Conservation (phyloP, 2,888 invertebrate genomes). For the Ichneumoninae sp. region DNA sequence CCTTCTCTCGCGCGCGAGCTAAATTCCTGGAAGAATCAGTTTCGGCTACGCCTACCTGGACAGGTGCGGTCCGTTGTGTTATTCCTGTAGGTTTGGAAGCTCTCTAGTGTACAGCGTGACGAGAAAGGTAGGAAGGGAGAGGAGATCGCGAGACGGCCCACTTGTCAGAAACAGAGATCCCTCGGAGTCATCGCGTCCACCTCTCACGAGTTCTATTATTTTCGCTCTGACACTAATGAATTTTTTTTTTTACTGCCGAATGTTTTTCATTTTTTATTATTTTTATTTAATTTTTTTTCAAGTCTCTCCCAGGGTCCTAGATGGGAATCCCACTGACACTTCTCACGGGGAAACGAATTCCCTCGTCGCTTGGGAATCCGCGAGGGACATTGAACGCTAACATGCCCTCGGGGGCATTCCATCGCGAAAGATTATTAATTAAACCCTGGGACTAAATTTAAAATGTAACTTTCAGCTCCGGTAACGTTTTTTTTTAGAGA, state of each 20-base stretch:
- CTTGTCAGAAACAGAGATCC: constrained; percentile 79
- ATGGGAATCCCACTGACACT: constrained; percentile 51
- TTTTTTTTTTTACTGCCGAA: constrained; percentile 22
- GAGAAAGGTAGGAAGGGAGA: constrained; percentile 48
- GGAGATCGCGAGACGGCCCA: constrained; percentile 39
- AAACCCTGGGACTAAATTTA: not conserved
- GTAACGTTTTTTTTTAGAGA: not conserved
- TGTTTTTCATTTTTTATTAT: not conserved
- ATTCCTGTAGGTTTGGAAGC: constrained; percentile 67
- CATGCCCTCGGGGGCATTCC: not conserved
- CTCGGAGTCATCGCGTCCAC: constrained; percentile 79
- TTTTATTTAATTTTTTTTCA: constrained; percentile 33
- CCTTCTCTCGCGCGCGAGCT: constrained; percentile 72
- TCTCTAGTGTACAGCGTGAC: constrained; percentile 53
- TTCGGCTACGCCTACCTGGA: constrained; percentile 81
- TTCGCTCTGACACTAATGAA: constrained; percentile 56
- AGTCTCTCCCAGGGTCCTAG: constrained; percentile 24
- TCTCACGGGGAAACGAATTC: constrained; percentile 44
- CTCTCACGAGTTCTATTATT: constrained; percentile 24
- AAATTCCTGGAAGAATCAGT: constrained; percentile 80
- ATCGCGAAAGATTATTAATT: not conserved
- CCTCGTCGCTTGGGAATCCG: constrained; percentile 7
- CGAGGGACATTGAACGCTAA: constrained; percentile 34
- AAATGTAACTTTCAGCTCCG: not conserved
- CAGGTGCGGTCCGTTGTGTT: constrained; percentile 80